Evolutionary conservation across 2,113 vertebrate species (phyloP).

Genomic region (Vanacampus margaritifer): DNA sequence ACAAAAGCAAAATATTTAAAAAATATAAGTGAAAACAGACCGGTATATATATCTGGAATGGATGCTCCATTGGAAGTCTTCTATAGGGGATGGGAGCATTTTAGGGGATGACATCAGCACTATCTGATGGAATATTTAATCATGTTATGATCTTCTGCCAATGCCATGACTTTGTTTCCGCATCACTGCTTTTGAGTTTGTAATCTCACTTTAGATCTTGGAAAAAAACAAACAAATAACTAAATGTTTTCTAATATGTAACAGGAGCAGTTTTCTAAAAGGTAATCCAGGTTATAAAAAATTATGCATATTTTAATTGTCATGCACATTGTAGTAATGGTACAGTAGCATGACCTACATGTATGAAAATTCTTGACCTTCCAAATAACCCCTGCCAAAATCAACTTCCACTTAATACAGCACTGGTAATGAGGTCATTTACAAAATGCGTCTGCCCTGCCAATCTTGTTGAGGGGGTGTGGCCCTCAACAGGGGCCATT

Average conservation of each 20-base stretch:
- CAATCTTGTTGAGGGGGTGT: constrained; percentile 42
- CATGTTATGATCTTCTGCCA: no score
- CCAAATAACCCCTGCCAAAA: constrained; percentile 57
- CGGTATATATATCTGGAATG: no score
- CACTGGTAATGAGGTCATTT: constrained; percentile 49
- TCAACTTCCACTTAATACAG: constrained; percentile 52
- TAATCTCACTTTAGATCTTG: no score
- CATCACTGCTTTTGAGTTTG: no score
- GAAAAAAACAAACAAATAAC: background rate
- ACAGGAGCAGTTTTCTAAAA: background rate
- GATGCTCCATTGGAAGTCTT: background rate
- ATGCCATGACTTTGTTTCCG: no score
- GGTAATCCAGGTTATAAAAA: no score
- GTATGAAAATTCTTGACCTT: constrained; percentile 39
- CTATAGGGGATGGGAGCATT: background rate
- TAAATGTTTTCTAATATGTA: background rate
- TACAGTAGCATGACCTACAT: constrained; percentile 1
- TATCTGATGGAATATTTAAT: background rate
- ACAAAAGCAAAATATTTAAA: background rate
- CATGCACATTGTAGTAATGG: background rate
- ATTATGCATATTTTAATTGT: background rate
- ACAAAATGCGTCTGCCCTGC: constrained; percentile 41
- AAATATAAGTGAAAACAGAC: no score
- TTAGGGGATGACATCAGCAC: background rate
- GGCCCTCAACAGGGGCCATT: constrained; percentile 39